These are phyloP conservation scores for Caenorhabditis wallacei DNA, from an alignment of 2,888 invertebrate genomes.

Conservation along the genomic window DNA sequence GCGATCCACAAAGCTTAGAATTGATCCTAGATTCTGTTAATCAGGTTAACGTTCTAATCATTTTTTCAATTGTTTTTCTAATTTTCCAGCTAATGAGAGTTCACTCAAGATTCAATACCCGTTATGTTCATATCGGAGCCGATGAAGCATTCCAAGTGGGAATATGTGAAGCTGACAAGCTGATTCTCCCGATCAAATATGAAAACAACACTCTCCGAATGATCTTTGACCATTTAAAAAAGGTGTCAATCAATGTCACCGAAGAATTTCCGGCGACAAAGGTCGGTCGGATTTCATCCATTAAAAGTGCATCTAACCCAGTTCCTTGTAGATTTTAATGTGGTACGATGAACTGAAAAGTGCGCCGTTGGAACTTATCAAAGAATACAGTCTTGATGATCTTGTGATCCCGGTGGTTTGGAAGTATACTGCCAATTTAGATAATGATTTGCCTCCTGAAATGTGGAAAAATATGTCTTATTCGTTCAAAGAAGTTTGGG, in stretches of 20 bases:
- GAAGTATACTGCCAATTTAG: constrained; percentile 73
- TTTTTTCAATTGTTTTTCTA: background rate
- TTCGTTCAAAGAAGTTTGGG: constrained; percentile 88
- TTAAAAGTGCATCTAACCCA: constrained; percentile 11
- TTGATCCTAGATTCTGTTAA: constrained; percentile 81
- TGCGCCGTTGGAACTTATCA: constrained; percentile 62
- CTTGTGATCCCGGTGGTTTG: constrained; percentile 74
- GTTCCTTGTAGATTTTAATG: constrained; percentile 66
- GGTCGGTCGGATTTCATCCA: constrained; percentile 37
- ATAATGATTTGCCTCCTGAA: constrained; percentile 69
- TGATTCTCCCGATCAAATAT: constrained; percentile 67
- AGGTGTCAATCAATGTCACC: constrained; percentile 67
- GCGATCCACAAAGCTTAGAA: constrained; percentile 83
- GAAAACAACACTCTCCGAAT: constrained; percentile 68
- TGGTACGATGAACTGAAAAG: constrained; percentile 75
- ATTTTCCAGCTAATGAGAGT: constrained; percentile 69
- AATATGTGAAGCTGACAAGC: constrained; percentile 72
- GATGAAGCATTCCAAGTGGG: constrained; percentile 84
- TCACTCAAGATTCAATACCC: constrained; percentile 85
- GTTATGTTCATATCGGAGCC: constrained; percentile 86
- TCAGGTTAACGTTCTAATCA: constrained; percentile 45
- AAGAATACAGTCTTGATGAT: constrained; percentile 68
- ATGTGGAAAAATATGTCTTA: constrained; percentile 75
- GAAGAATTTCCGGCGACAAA: constrained; percentile 68
- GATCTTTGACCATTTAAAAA: constrained; percentile 71